These are phyloP conservation scores for Aegotheles bennettii DNA, from an alignment of 2,113 vertebrate species.

Conservation along the genomic window DNA sequence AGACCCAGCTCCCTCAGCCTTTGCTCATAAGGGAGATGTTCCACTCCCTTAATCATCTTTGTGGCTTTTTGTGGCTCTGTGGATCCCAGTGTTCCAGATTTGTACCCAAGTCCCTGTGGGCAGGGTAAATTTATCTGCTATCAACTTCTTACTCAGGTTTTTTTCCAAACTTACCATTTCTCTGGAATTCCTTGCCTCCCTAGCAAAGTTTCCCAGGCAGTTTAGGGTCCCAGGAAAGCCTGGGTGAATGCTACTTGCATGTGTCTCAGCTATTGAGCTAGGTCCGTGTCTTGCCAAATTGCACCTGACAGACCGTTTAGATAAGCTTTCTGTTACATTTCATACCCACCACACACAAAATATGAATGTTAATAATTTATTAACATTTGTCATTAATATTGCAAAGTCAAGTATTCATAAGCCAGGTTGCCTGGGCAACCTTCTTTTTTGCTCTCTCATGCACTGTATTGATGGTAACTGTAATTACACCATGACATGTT, in stretches of 20 bases:
- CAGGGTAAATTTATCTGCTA: neutral
- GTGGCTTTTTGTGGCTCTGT: no score
- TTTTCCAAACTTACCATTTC: neutral
- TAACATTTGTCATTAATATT: constrained; percentile 28
- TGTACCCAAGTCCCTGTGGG: neutral
- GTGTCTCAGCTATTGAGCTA: neutral
- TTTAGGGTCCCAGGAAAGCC: neutral
- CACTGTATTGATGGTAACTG: neutral
- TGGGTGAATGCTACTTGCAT: neutral
- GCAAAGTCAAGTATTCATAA: neutral
- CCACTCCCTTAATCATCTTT: no score
- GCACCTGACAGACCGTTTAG: neutral
- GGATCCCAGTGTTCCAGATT: rapidly evolving
- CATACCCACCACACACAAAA: neutral
- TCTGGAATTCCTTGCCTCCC: neutral
- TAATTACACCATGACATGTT: neutral
- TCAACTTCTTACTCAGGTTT: neutral
- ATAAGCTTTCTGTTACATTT: neutral
- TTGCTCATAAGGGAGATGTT: no score
- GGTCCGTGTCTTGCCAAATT: neutral
- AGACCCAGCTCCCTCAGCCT: no score
- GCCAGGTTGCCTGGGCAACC: constrained; percentile 4
- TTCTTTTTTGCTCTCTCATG: neutral
- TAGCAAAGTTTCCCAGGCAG: neutral
- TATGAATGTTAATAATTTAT: constrained; percentile 36